Base-by-base conservation (phyloP, 2,797 vertebrate species). In the Salmo trutta region DNA sequence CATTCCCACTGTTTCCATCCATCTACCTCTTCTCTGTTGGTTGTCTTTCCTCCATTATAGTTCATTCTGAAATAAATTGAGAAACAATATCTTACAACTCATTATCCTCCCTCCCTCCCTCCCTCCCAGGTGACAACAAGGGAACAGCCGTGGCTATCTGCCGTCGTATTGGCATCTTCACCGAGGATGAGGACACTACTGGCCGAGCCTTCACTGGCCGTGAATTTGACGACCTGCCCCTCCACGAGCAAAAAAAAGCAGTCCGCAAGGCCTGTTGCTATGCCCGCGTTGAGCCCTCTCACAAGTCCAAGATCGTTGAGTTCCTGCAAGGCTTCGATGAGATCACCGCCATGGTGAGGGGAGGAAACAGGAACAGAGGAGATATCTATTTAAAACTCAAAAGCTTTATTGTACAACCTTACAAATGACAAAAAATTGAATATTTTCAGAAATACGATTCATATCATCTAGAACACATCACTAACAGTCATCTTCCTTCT, bases 291-390 rank as follows among this genome's bases (percentile, higher is more conserved):
- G 97, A 98, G 75, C 97, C 97, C 0, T 92, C 95, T 3, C 97
- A 98, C 86, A 98, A 98, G 85, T 97, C 96, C 4, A 98, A 98
- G 94, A 98, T 98, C 0, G 97, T 98, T 0, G 97, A 98, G 93
- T 97, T 95, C 86, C 92, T 98, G 80, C 97, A 98, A 90, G 91
- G 96, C 54, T 97, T 91, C 0, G 97, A 98, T 53, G 97, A 98
- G 92, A 98, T 98, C 85, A 98, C 97, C 0, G 97, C 97, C 81
- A 98, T 98, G 97, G 97, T 98, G 86, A 94, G 95, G 3, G 10
- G n/a, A 62, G 6, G 12, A 54, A 52, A 29, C 31, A 33, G 27
- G 69, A 64, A 47, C 41, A 47, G 7, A 64, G 59, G 21, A 64
- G 21, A 62, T 10, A 21, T 3, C 54, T 56, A 56, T 56, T 56